A percentile compares a stretch with the other conserved stretches of the same genome.
Evolutionary conservation across 2,113 vertebrate genomes (phyloP).

Genomic region (Pampusana beccarii): DNA sequence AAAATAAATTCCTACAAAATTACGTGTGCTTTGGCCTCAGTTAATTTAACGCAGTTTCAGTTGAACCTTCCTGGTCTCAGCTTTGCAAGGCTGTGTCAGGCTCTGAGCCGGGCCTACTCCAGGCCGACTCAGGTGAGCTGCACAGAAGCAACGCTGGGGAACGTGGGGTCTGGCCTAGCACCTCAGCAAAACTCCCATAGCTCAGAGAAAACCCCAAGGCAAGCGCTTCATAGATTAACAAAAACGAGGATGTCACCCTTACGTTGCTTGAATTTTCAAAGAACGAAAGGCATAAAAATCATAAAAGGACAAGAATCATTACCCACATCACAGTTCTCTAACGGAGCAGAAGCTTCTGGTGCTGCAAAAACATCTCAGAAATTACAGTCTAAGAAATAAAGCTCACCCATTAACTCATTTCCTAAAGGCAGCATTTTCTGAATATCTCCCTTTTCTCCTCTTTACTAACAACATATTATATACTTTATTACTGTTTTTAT

Average conservation of each 20-base stretch:
- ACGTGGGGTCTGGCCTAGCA: neutral
- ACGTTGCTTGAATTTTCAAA: neutral
- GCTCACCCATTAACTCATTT: neutral
- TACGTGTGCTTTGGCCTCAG: neutral
- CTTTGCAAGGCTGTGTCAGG: neutral
- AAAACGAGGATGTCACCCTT: neutral
- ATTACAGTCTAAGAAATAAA: neutral
- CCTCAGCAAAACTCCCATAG: neutral
- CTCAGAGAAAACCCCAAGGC: neutral
- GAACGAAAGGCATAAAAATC: neutral
- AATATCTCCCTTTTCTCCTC: neutral
- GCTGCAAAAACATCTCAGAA: neutral
- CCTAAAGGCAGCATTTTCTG: neutral
- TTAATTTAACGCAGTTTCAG: neutral
- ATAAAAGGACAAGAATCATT: neutral
- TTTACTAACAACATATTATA: neutral
- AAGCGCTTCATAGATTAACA: neutral
- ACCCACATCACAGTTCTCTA: neutral
- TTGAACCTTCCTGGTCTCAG: neutral
- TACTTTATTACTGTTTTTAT: neutral
- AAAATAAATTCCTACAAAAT: conserved; percentile 40
- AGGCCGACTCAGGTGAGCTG: neutral
- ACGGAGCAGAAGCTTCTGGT: neutral
- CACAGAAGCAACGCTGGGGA: neutral
- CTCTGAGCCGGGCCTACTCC: too few relatives aligned